Conservation (phyloP, 2,797 vertebrate genomes). For the Eospalax fontanierii region DNA sequence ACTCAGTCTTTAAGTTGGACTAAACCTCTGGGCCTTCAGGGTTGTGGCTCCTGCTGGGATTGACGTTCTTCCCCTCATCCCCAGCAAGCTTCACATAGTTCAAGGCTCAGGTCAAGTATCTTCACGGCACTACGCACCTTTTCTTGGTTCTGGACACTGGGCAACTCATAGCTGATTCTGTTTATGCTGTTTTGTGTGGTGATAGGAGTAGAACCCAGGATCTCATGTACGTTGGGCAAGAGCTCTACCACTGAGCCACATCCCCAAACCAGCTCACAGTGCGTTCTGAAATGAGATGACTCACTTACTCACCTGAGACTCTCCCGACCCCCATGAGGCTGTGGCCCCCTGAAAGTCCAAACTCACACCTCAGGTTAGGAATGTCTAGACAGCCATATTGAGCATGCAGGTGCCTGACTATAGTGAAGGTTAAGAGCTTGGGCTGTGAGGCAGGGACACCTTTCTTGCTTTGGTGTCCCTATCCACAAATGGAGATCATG, state of each 20-base stretch:
- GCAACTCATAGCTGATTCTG: neutral
- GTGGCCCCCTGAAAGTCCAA: neutral
- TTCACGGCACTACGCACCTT: neutral
- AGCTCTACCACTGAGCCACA: too few species aligned
- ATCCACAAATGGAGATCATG: neutral
- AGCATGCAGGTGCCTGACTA: neutral
- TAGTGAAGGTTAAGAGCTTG: neutral
- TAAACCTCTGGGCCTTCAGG: neutral
- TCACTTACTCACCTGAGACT: neutral
- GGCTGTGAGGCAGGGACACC: neutral
- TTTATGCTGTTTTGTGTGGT: too few species aligned
- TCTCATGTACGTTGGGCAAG: neutral
- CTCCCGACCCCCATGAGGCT: neutral
- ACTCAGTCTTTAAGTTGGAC: neutral
- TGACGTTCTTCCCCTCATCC: neutral
- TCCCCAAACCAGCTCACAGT: neutral
- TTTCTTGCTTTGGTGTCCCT: neutral
- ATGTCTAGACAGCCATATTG: neutral
- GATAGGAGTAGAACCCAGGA: neutral
- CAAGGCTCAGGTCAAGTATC: neutral
- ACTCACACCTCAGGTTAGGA: too few species aligned
- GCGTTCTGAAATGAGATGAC: neutral
- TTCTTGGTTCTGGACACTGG: neutral
- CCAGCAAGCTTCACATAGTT: neutral
- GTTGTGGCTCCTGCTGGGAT: neutral